phyloP scores from a whole-genome alignment of 2,113 vertebrate genomes.

The Sylvilagus bachmani region DNA sequence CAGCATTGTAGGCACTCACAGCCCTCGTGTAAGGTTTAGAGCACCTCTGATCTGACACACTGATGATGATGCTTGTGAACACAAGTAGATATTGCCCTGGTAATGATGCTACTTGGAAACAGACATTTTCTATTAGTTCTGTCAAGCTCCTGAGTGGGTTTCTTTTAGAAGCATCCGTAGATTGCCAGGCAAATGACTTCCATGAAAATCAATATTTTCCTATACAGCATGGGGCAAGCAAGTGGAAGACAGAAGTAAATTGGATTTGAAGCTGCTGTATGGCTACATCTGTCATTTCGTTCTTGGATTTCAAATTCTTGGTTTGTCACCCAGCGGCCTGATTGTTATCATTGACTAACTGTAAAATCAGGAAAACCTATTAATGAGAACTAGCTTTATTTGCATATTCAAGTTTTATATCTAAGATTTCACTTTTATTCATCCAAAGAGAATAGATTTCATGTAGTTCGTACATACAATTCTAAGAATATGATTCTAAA shows the following conservation, averaged over 20 bases:
- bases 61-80: not conserved
- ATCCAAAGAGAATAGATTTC: too few species aligned
- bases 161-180: not conserved
- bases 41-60: not conserved
- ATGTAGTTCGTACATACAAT: too few species aligned
- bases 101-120: slow-evolving; percentile 56
- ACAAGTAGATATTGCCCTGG: not conserved
- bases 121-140: slow-evolving; percentile 12
- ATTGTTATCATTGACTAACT: slow-evolving; percentile 8
- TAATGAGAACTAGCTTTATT: slow-evolving; percentile 32
- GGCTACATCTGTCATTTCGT: not conserved
- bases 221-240: not conserved
- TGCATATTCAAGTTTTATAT: not conserved
- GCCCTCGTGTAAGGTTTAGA: not conserved
- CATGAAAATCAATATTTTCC: slow-evolving; percentile 35
- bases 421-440: not conserved
- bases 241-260: slow-evolving; percentile 37
- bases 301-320: slow-evolving; percentile 11
- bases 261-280: not conserved
- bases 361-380: not conserved
- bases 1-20: not conserved
- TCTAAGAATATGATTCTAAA: too few species aligned
- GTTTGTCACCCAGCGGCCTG: slow-evolving; percentile 3
- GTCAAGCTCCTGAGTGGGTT: not conserved
- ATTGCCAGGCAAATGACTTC: not conserved